Base-by-base conservation (phyloP, 2,797 vertebrate species). In the Staurois parvus region DNA sequence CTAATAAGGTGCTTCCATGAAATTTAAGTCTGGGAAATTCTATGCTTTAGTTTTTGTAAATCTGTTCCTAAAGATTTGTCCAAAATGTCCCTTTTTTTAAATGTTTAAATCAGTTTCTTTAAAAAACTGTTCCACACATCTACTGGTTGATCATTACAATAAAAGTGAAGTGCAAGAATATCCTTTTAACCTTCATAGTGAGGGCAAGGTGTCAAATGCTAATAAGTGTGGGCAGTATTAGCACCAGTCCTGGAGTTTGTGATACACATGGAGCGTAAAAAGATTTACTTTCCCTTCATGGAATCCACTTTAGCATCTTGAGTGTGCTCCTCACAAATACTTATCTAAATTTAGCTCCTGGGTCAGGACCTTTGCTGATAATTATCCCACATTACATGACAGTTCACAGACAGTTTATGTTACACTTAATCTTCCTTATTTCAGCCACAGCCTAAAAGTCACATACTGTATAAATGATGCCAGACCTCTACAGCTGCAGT, bases 271-370 rank as follows among this genome's bases (percentile, higher is more conserved):
- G 62, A 66, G 26, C 4, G n/a, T 29, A 66, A 29, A 29, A 66
- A 29, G 24, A 81, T 81, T 81, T 72, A 56, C 79, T 70, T 70
- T 81, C 42, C 40, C 79, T 52, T 26, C 5, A 56, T 80, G 77
- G 26, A 76, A 75, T 81, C 48, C 24, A 45, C 67, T 45, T 77
- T 30, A 76, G 28, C 17, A 19, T 34, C 70, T 86, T 72, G 78
- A 56, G 78, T 17, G 66, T 74, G 48, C 62, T 82, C 64, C 13
- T 86, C 72, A 56, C 84, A 77, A 66, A 77, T 77, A 48, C 79
- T 77, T 72, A 77, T 17, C 84, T 86, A 86, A 72, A 77, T 82
- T 86, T 77, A 86, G 84, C 56, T 72, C 15, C n/a, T 30, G 72
- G 64, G 17, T 64, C 72, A 76, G 64, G 78, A 66, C 78, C 37